Evolutionary conservation across 2,797 vertebrate genomes (phyloP).

Genomic region (Macropodus opercularis): DNA sequence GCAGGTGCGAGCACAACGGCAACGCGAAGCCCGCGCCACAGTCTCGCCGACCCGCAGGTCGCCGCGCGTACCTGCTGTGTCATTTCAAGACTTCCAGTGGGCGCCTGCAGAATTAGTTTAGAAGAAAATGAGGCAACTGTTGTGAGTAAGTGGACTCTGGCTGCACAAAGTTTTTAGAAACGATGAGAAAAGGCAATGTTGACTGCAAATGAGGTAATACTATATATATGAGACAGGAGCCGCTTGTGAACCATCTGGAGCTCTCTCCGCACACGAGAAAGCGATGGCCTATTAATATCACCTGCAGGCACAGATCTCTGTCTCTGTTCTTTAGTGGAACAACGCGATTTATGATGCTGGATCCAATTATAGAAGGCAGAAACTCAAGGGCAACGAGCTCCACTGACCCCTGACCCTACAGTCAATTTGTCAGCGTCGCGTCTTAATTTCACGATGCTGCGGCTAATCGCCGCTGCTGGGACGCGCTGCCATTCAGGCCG

Average conservation of each 20-base stretch:
- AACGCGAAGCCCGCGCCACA: conserved; percentile 27
- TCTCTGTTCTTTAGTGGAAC: conserved; percentile 35
- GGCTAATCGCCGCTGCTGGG: conserved; percentile 11
- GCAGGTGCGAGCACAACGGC: conserved; percentile 37
- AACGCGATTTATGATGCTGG: conserved; percentile 50
- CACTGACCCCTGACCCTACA: conserved; percentile 50
- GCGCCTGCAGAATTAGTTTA: not conserved
- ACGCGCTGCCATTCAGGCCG: not conserved
- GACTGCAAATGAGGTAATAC: not conserved
- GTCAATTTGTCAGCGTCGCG: conserved; percentile 29
- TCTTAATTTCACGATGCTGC: conserved; percentile 29
- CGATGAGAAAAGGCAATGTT: not conserved
- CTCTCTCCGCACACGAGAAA: conserved; percentile 21
- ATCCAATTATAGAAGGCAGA: conserved; percentile 54
- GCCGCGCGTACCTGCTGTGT: conserved; percentile 8
- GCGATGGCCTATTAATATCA: conserved; percentile 41
- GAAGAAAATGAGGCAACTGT: not conserved
- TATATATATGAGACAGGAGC: conserved; percentile 4
- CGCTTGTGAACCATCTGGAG: not conserved
- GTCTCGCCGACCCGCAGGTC: conserved; percentile 12
- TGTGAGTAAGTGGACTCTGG: too few species aligned
- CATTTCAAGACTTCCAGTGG: conserved; percentile 14
- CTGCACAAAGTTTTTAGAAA: not conserved
- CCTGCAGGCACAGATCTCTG: conserved; percentile 35
- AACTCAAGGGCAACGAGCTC: conserved; percentile 53